Evolutionary conservation across 2,113 vertebrate species (phyloP).

Genomic region (Manacus vitellinus): DNA sequence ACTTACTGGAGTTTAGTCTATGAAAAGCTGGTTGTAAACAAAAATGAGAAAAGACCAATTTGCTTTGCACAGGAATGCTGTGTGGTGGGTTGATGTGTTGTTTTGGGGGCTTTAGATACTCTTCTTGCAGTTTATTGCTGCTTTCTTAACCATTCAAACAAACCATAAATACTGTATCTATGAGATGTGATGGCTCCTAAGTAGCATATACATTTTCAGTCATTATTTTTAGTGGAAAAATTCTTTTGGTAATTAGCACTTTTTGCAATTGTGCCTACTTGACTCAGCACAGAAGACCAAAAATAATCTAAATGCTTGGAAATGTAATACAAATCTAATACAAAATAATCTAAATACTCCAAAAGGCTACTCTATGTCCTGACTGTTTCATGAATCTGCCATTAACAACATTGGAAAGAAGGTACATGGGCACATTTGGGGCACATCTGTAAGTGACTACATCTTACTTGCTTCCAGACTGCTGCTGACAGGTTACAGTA

Average conservation of each 20-base stretch:
- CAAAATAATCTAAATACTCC: not conserved
- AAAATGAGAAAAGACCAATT: slow-evolving; percentile 66
- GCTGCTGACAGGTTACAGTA: not conserved
- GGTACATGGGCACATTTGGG: not conserved
- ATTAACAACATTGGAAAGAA: not conserved
- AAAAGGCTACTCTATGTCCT: not conserved
- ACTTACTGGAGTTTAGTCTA: slow-evolving; percentile 79
- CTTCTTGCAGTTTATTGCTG: slow-evolving; percentile 33
- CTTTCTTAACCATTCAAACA: slow-evolving; percentile 33
- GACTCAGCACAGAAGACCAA: not conserved
- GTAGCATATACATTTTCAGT: not conserved
- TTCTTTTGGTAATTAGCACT: not conserved
- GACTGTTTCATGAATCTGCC: not conserved
- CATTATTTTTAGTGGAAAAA: not conserved
- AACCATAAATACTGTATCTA: slow-evolving; percentile 13
- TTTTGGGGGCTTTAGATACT: slow-evolving; percentile 24
- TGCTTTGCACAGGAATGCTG: slow-evolving; percentile 47
- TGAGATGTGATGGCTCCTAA: not conserved
- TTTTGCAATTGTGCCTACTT: not conserved
- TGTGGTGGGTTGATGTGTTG: slow-evolving; percentile 19
- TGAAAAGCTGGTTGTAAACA: slow-evolving; percentile 73
- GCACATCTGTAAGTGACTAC: not conserved
- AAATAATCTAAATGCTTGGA: not conserved
- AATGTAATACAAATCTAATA: not conserved
- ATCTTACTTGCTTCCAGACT: not conserved